Evolutionary conservation across 2,113 vertebrate genomes (phyloP).

Genomic region (Muntiacus reevesi): DNA sequence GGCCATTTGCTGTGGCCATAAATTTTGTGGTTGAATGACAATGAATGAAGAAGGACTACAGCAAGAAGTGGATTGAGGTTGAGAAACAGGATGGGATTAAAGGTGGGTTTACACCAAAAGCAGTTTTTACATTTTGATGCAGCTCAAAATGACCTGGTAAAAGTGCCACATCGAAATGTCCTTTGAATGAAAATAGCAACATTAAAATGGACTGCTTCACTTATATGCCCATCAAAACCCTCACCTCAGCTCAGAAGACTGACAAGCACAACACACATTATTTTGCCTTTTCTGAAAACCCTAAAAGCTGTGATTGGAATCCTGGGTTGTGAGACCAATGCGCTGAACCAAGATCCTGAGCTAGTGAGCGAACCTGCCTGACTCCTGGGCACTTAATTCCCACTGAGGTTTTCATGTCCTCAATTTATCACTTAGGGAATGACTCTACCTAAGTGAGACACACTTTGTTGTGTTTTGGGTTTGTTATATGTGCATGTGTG

Average conservation of each 20-base stretch:
- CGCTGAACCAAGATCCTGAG: not conserved
- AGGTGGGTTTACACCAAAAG: not conserved
- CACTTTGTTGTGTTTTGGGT: not conserved
- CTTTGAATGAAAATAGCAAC: not conserved
- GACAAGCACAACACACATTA: not conserved
- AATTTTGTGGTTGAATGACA: constrained; percentile 42
- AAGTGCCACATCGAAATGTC: not conserved
- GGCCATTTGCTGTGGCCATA: constrained; percentile 55
- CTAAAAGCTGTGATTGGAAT: not conserved
- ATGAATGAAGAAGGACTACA: not conserved
- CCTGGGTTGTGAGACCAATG: not conserved
- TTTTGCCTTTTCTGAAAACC: not conserved
- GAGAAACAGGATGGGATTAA: not conserved
- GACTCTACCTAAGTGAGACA: not conserved
- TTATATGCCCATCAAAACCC: not conserved
- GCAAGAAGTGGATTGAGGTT: not conserved
- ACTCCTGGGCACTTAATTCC: not conserved
- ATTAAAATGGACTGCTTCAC: not conserved
- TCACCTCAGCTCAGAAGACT: not conserved
- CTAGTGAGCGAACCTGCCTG: not conserved
- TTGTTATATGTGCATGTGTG: not conserved
- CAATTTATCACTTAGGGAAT: not conserved
- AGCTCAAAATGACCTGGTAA: not conserved
- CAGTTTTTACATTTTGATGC: not conserved
- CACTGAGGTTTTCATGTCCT: not conserved